Base-by-base conservation (phyloP, 2,888 invertebrate genomes). In the Amblyteles armatorius region DNA sequence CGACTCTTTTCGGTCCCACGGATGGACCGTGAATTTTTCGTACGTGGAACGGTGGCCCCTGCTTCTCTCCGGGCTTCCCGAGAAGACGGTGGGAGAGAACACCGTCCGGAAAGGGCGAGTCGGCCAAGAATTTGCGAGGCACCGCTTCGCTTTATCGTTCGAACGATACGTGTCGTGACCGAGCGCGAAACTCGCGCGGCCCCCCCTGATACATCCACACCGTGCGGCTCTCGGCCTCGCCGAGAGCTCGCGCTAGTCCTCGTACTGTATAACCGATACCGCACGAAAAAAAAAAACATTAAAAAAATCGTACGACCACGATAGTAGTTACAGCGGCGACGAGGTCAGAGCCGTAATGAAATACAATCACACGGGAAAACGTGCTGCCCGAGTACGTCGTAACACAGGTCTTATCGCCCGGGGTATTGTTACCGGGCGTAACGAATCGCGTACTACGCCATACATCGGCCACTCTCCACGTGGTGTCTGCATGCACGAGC, bases 381-480 rank as follows among this genome's bases (percentile, higher is more conserved):
- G 60, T 68, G 57, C 40, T 40, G 44, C 13, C 44, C 52, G 52
- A 55, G 81, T 74, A 57, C 74, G 82, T 71, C 84, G 40, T 81
- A 74, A 55, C 74, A 50, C 55, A 69, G 57, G 82, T 76, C 79
- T 82, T 85, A 85, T 85, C 85, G 79, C 72, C 63, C 82, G 60
- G 88, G 83, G 88, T 89, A 89, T 90, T 88, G 89, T 90, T 90
- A 89, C 89, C 44, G 74, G 78, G 78, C 88, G 85, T 90, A 80
- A 88, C 89, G 86, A 87, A 89, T 88, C 86, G 76, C 79, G 87
- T 88, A 89, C 89, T 88, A 85, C 87, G 86, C 85, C 84, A 74
- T 81, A 82, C 84, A 72, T 86, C 84, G 86, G 87, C 88, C 88
- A 82, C 89, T 89, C 88, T 82, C 89, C 89, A 88, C 89, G 90